Base-by-base conservation (phyloP, 1,140 invertebrate species). In the Trypoxylus dichotomus region DNA sequence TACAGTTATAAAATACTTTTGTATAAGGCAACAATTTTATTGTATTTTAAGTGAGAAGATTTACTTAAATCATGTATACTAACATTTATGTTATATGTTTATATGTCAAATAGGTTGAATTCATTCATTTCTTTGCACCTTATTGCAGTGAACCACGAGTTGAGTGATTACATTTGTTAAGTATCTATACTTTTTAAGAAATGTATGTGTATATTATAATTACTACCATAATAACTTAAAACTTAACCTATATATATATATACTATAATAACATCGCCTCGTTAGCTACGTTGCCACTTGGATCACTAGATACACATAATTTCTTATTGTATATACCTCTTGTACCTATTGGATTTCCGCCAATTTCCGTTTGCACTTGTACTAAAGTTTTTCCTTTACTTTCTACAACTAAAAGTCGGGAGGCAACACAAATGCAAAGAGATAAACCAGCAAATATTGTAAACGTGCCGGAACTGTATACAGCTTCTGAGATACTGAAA, bases 311-410 rank as follows among this genome's bases (percentile, higher is more conserved):
- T 27, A 68, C 11, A 68, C 3, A 24, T 68, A 68, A 5, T 42
- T 43, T 74, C 29, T 24, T 43, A 42, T 74, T 74, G 41, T 74
- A 43, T 19, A 74, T 43, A 27, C 79, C 81, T 47, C 82, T 79
- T 43, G 72, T 80, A 6, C 83, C 83, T 13, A 83, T 73, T 15
- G 83, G 82, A 80, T 83, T 83, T 8, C 83, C 83, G 29, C 81
- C 83, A 24, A 83, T 60, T 75, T 80, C 80, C 27, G 79, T 42
- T 75, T 83, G 83, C 0, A 83, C 75, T 78, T 82, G 79, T 8
- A 80, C 54, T 15, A 83, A 63, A 42, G 79, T 83, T 73, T 79
- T 82, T 25, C 79, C 82, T 76, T 80, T 81, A 11, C 76, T 47
- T 75, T 83, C 83, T 8, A 83, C 60, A 1, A 83, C 79, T 47